Conservation (phyloP, 2,888 invertebrate species). For the Eledone cirrhosa region DNA sequence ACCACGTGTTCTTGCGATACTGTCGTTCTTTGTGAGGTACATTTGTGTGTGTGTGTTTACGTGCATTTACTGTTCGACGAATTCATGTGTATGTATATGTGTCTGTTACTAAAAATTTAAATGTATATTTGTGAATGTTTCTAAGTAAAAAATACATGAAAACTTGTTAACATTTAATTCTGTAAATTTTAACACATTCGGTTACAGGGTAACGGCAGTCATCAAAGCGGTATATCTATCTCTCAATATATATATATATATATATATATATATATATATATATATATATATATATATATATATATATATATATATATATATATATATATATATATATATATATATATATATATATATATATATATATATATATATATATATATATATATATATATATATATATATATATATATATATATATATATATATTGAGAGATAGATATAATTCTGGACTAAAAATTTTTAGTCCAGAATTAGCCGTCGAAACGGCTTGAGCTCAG, state of each 20-base stretch:
- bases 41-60: neutral
- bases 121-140: neutral
- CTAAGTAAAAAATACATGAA: neutral
- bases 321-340: neutral
- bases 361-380: neutral
- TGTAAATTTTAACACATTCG: neutral
- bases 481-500: no score
- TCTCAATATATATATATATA: neutral
- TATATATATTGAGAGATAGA: neutral
- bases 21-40: no score
- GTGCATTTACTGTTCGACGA: neutral
- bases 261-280: neutral
- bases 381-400: conserved; percentile 5
- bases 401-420: neutral
- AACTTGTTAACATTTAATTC: neutral
- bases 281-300: neutral
- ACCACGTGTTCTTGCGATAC: no score
- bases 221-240: no score
- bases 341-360: neutral
- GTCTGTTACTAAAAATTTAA: neutral
- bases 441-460: neutral
- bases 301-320: neutral
- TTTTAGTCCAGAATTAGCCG: no score
- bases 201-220: no score
- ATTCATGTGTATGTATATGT: neutral